Evolutionary conservation across 92 coral and sea anemone genomes (phyloP), one percentile per base, ranked within the genome.

Genomic region (Bergia puertoricense): DNA sequence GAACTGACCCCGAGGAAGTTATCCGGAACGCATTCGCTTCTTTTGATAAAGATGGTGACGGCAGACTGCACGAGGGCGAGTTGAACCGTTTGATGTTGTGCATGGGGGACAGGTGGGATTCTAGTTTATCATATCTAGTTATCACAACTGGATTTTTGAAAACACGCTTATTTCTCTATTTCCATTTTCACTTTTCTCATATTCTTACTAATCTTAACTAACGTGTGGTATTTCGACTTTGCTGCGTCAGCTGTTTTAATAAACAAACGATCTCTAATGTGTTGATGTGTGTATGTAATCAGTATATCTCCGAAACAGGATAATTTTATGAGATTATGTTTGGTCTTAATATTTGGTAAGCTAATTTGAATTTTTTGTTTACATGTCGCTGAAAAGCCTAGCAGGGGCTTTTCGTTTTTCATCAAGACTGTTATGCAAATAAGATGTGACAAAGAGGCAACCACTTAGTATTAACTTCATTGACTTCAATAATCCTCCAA

Each of bases 1-100:
- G 98, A 3, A 96, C 98, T 8, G 98, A 96, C 44, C 98, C 98
- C 4, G 98, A 96, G 82, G 98, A 96, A 46, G 96, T 94, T 88
- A 96, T 96, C 23, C 81, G 94, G 37, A 92, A 91, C 79, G 98
- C 98, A 11, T 96, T 96, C 83, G 93, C 92, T 42, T 92, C 94
- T 54, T 96, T 96, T 80, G 98, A 96, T 80, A 23, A 38, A 2
- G 98, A 89, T 6, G 98, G 96, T 36, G 80, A 80, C 2, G 98
- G 98, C 1, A 77, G 80, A 54, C 88, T 96, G 36, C 93, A 93
- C 85, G 98, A 96, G 71, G 93, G 85, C 80, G 88, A 86, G 50
- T 81, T 96, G 2, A 93, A 90, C 45, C 90, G 93, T 11, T 50
- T 96, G 66, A 86, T 93, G 23, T 88, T 86, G 91, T 92, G 92